Evolutionary conservation across 2,797 vertebrate genomes (phyloP), one percentile per base, ranked within the genome.

Genomic region (Peromyscus aztecus): DNA sequence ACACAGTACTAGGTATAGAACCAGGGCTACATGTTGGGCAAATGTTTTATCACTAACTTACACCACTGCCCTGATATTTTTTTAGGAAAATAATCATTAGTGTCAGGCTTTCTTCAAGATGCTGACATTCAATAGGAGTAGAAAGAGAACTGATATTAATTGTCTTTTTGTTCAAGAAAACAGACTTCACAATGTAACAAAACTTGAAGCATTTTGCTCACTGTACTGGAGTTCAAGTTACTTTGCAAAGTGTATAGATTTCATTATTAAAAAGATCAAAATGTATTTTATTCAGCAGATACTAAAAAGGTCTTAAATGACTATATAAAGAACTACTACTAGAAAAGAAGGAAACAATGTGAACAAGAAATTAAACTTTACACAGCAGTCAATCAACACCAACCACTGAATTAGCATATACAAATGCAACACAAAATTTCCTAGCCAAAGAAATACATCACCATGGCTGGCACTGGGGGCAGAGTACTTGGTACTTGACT

Each of bases 401-500:
- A 92, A 61, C 37, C 10, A 67, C 82, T 4, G 4, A 90, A 93
- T 82, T 37, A 92, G 77, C 77, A 81, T 86, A 43, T 76, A n/a
- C 31, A 92, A 89, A 95, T 9, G 11, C 43, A 84, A 95, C 37
- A 84, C 43, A 75, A 63, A 76, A 81, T 55, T 37, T 78, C 84
- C 73, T 92, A 95, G 92, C 27, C 49, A 89, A 81, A 98, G 85
- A 94, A 93, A 90, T 65, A 95, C 59, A 96, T 99, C 99, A 99
- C 99, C 99, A 87, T 99, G 99, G 99, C 99, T 99, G 97, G 99
- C 99, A 98, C 99, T 99, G 97, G 99, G 99, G 82, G 99, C 99
- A 17, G 99, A 99, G 98, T 99, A 99, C 98, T 99, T 99, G 98
- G 99, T 99, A 98, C 99, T 99, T 98, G 99, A 99, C 98, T 99